These are phyloP conservation scores for Pseudobourletiella spinata DNA, from an alignment of 1,140 invertebrate genomes.

Conservation along the genomic window DNA sequence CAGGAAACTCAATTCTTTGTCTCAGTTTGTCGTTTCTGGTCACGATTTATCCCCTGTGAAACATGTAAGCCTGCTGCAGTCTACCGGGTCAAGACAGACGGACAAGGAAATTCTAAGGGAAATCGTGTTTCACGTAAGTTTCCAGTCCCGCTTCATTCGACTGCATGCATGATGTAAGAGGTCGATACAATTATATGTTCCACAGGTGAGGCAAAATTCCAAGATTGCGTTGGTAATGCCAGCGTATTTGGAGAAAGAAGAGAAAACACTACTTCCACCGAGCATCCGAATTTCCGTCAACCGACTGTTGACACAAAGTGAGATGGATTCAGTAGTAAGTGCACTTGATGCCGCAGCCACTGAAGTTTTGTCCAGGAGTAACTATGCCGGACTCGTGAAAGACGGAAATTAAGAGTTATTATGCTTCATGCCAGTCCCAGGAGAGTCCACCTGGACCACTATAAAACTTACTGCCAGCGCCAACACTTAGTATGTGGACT, in stretches of 20 bases:
- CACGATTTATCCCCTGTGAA: constrained; percentile 14
- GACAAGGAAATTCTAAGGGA: constrained; percentile 51
- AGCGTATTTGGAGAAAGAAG: constrained; percentile 53
- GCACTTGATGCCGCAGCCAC: not conserved
- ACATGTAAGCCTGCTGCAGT: constrained; percentile 45
- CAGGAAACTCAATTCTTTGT: not conserved
- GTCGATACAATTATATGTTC: too few relatives aligned
- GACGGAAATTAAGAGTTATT: too few relatives aligned
- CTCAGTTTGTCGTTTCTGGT: not conserved
- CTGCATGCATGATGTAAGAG: too few relatives aligned
- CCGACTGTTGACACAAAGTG: constrained; percentile 48
- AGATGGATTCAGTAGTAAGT: constrained; percentile 44
- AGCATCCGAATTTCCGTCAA: constrained; percentile 56
- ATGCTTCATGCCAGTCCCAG: too few relatives aligned
- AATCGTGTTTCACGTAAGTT: constrained; percentile 50
- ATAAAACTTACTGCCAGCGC: too few relatives aligned
- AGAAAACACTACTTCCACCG: constrained; percentile 51
- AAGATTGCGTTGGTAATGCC: constrained; percentile 52
- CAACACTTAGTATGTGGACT: too few relatives aligned
- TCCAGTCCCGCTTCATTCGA: too few relatives aligned
- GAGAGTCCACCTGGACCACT: too few relatives aligned
- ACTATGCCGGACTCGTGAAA: too few relatives aligned
- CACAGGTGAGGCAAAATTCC: constrained; percentile 51
- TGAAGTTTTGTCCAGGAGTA: not conserved
- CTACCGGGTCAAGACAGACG: constrained; percentile 42